Evolutionary conservation across 2,113 vertebrate genomes (phyloP), one percentile per base, ranked within the genome.

Genomic region (Rattus rattus): DNA sequence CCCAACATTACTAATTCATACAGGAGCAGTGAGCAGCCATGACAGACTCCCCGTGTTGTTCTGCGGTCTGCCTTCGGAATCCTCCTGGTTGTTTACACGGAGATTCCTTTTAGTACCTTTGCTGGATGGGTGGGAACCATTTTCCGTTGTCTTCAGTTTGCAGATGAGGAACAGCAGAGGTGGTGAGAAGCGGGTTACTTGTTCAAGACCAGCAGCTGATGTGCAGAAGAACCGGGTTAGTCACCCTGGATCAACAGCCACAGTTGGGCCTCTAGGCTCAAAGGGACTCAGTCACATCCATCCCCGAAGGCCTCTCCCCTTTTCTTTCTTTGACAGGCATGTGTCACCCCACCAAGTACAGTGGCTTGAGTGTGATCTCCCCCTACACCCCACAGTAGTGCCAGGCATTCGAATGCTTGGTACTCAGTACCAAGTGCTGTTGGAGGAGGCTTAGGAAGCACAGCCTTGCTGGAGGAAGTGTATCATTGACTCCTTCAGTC

Each of bases 111-210:
- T 2, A 7, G 54, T 17, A 65, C 65, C 20, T 69, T 28, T 3
- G 52, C 9, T 4, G 36, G 17, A 12, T 69, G 49, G 26, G 22
- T 54, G 36, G 61, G 33, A 43, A 28, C 56, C 36, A 28, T 24
- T 59, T 94, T 20, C 54, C 80, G 49, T 17, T 22, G 5, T 61
- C 79, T 92, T 77, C n/a, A 79, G n/a, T 77, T 92, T 90, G 63
- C 73, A 83, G 61, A 90, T 28, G 14, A 47, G 20, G 56, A 43
- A 24, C 61, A 9, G 0, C n/a, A 63, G n/a, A 4, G 36, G n/a
- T 5, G 39, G 33, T 12, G 7, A 36, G 47, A 83, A 33, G 72
- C 61, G 8, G 11, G 43, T 20, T 49, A 49, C 39, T 83, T 94
- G 67, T 33, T 30, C 4, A n/a, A 39, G 77, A 90, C 11, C 56